Evolutionary conservation across 2,888 invertebrate genomes (phyloP).

Genomic region (Leptopterna dolabrata): DNA sequence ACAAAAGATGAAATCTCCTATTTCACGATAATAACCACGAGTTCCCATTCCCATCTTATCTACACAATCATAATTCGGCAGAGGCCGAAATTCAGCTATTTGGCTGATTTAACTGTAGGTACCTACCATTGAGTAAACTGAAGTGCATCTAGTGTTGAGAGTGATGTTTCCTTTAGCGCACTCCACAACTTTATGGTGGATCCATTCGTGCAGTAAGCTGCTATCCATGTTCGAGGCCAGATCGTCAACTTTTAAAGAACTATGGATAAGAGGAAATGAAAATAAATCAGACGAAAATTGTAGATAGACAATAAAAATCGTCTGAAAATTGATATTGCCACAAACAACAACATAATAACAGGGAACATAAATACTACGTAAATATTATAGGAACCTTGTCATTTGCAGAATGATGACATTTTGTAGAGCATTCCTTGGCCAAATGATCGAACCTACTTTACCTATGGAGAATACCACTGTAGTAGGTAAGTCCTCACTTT

Average conservation of each 20-base stretch:
- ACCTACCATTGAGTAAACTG: not conserved
- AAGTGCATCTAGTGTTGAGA: constrained; percentile 11
- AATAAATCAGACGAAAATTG: not conserved
- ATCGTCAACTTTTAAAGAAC: not conserved
- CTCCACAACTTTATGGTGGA: constrained; percentile 16
- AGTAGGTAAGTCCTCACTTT: not conserved
- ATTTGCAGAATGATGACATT: constrained; percentile 33
- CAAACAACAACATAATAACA: too few species aligned
- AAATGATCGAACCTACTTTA: constrained; percentile 11
- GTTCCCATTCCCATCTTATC: too few species aligned
- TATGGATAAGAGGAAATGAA: not conserved
- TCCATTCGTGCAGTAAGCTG: constrained; percentile 31
- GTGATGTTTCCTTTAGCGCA: not conserved
- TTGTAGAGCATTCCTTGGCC: not conserved
- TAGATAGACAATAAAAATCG: too few species aligned
- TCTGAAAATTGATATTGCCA: too few species aligned
- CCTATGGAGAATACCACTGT: not conserved
- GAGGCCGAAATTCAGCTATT: too few species aligned
- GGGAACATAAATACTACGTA: too few species aligned
- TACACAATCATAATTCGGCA: too few species aligned
- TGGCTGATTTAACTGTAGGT: too few species aligned
- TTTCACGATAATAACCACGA: too few species aligned
- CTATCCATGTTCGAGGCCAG: constrained; percentile 26
- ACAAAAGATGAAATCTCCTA: too few species aligned
- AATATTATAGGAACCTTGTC: not conserved